These are phyloP conservation scores for Bactericera cockerelli DNA, from an alignment of 1,140 invertebrate species.

Conservation along the genomic window DNA sequence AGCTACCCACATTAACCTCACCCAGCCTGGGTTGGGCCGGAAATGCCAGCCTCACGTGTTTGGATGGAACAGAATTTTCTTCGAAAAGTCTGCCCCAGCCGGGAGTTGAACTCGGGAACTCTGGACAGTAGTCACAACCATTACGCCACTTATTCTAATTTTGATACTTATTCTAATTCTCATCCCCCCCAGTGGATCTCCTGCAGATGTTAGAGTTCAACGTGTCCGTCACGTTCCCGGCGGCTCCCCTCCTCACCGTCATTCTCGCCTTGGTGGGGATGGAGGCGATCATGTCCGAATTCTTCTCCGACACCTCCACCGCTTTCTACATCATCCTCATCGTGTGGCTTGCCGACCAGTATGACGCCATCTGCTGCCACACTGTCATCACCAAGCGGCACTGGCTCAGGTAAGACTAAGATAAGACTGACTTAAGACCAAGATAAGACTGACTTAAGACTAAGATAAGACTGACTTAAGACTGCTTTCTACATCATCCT, in stretches of 20 bases:
- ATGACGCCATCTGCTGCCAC: conserved; percentile 95
- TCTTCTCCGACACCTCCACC: conserved; percentile 96
- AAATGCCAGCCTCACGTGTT: no score
- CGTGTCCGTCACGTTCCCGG: conserved; percentile 80
- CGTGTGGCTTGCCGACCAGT: conserved; percentile 98
- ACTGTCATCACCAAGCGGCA: conserved; percentile 86
- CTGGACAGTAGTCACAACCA: no score
- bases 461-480: no score
- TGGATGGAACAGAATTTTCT: no score
- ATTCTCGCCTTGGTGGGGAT: conserved; percentile 95
- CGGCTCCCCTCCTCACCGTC: conserved; percentile 88
- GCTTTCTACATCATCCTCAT: conserved; percentile 98
- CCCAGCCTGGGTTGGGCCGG: no score
- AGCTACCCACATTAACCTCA: no score
- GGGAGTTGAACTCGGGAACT: no score
- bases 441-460: no score
- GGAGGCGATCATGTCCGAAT: conserved; percentile 99
- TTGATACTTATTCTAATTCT: no score
- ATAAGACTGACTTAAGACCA: no score
- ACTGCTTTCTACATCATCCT: conserved; percentile 98
- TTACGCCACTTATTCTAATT: no score
- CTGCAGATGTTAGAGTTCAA: conserved; percentile 95
- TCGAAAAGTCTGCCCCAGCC: no score
- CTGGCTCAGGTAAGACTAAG: conserved; percentile 69
- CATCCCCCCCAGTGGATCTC: conserved; percentile 61